phyloP scores from a whole-genome alignment of 2,797 vertebrate species.

The Pelochelys cantorii region DNA sequence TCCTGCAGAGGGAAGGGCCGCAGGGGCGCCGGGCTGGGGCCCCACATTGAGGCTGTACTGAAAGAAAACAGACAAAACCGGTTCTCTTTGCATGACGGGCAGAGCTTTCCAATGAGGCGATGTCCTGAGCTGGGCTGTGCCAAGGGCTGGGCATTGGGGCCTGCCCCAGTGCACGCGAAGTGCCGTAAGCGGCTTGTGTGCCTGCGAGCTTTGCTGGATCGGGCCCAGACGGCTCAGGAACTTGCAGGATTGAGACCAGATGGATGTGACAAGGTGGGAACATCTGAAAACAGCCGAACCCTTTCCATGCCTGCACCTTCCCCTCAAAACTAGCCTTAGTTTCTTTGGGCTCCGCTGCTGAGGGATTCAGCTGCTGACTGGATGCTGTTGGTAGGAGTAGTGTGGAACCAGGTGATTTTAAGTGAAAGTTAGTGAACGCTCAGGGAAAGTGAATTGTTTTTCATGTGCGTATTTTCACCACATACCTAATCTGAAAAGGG shows the following conservation, averaged over 20 bases:
- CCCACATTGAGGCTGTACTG: slow-evolving; percentile 16
- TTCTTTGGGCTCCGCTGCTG: slow-evolving; percentile 17
- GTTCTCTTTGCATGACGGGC: slow-evolving; percentile 43
- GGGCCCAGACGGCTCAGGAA: slow-evolving; percentile 31
- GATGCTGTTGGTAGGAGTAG: neutral
- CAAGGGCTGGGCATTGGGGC: neutral
- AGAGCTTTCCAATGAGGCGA: slow-evolving; percentile 1
- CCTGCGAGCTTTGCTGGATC: slow-evolving; percentile 53
- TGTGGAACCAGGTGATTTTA: neutral
- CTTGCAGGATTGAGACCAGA: neutral
- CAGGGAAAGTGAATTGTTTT: slow-evolving; percentile 21
- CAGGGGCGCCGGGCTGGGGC: slow-evolving; percentile 1
- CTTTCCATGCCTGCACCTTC: neutral
- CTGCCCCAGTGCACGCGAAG: slow-evolving; percentile 21
- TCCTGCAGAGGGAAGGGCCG: neutral
- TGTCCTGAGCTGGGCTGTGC: slow-evolving; percentile 51
- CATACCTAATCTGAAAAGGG: slow-evolving; percentile 14
- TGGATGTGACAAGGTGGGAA: neutral
- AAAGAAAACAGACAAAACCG: slow-evolving; percentile 26
- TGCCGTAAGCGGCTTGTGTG: slow-evolving; percentile 50
- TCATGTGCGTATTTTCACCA: neutral
- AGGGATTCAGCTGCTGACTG: neutral
- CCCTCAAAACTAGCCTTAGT: slow-evolving; percentile 15
- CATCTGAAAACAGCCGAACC: neutral
- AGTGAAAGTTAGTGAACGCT: slow-evolving; percentile 2